A percentile compares a stretch with the other conserved stretches of the same genome.
Conservation (phyloP, 2,797 vertebrate genomes). For the Chrosomus eos region DNA sequence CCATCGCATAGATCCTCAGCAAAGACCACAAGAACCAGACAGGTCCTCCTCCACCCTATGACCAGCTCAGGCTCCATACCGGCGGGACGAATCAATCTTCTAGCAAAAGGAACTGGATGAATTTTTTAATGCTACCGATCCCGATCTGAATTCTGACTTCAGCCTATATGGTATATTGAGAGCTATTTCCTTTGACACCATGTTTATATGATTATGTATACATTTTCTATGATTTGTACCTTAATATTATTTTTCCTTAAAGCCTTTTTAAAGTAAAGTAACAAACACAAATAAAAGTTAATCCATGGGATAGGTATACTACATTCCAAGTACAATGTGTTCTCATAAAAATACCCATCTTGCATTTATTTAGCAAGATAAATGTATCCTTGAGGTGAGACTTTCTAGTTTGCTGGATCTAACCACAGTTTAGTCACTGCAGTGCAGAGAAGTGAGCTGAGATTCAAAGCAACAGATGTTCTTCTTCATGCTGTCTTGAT, state of each 20-base stretch:
- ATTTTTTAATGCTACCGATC: too few species aligned
- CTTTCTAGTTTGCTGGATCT: not conserved
- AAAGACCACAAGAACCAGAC: too few species aligned
- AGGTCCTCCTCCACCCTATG: too few species aligned
- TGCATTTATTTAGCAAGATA: not conserved
- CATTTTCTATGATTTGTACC: not conserved
- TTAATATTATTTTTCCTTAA: not conserved
- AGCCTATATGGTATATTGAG: too few species aligned
- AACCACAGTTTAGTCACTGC: not conserved
- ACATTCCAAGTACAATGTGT: not conserved
- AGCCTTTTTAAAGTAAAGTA: not conserved
- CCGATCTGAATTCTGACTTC: too few species aligned
- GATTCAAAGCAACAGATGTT: constrained; percentile 37
- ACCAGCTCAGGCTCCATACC: too few species aligned
- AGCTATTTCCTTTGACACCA: too few species aligned
- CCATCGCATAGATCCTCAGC: too few species aligned
- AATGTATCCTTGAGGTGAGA: not conserved
- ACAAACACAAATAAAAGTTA: not conserved
- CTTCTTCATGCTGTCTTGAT: constrained; percentile 34
- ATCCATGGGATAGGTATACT: not conserved
- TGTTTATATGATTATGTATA: too few species aligned
- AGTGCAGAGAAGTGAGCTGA: constrained; percentile 4
- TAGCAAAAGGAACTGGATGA: too few species aligned
- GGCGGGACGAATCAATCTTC: too few species aligned
- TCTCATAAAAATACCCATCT: not conserved